Evolutionary conservation across 2,888 invertebrate genomes (phyloP).

Genomic region (Dermolepida albohirtum): DNA sequence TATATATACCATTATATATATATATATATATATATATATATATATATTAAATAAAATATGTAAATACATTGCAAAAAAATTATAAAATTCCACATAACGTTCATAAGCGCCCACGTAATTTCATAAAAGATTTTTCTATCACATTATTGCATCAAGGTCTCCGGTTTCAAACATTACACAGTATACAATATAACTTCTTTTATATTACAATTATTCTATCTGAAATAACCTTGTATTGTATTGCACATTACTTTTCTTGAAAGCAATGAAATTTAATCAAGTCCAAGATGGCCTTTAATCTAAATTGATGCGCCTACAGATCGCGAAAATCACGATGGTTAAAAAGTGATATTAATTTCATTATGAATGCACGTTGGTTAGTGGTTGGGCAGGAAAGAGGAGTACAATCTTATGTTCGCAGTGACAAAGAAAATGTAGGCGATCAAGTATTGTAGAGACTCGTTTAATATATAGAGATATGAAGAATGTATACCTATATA

Average conservation of each 20-base stretch:
- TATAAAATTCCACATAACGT: background rate
- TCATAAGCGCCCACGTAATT: no score
- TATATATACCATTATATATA: no score
- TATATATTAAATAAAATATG: conserved; percentile 1
- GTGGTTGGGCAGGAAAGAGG: conserved; percentile 4
- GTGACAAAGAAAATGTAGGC: conserved; percentile 21
- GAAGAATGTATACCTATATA: conserved; percentile 7
- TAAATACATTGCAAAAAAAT: background rate
- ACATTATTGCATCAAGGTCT: no score
- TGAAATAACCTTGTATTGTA: conserved; percentile 8
- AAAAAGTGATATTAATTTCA: conserved; percentile 13
- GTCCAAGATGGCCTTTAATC: conserved; percentile 6
- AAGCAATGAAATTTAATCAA: conserved; percentile 16
- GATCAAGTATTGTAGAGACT: conserved; percentile 5
- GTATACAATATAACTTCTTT: no score
- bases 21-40: no score
- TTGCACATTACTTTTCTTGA: background rate
- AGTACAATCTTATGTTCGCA: conserved; percentile 14
- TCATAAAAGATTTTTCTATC: conserved; percentile 5
- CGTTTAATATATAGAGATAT: background rate
- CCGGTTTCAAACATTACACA: no score
- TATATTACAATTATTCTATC: conserved; percentile 1
- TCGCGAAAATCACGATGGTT: background rate
- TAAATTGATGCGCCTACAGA: background rate
- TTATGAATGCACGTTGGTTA: conserved; percentile 10